Evolutionary conservation across 2,113 vertebrate genomes (phyloP).

Genomic region (Hypomesus transpacificus): DNA sequence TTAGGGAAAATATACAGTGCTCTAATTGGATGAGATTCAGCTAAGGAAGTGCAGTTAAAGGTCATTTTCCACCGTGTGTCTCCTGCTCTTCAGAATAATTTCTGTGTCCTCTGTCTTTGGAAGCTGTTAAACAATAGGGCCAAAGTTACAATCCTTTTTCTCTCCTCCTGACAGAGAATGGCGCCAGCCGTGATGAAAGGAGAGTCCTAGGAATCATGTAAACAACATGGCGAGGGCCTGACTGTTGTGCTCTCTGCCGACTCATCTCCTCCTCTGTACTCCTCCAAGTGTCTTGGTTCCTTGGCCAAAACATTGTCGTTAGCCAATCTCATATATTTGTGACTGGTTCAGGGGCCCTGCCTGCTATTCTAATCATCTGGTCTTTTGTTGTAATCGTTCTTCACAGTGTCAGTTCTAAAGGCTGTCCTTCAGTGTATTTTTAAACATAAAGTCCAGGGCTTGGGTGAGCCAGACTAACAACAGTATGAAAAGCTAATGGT

Average conservation of each 20-base stretch:
- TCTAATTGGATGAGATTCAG: slow-evolving; percentile 99
- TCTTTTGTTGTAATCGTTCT: slow-evolving; percentile 37
- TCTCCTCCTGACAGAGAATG: slow-evolving; percentile 59
- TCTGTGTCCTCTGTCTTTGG: slow-evolving; percentile 72
- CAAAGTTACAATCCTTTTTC: slow-evolving; percentile 86
- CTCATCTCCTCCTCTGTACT: slow-evolving; percentile 38
- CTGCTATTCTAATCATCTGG: slow-evolving; percentile 55
- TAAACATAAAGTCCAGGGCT: slow-evolving; percentile 26
- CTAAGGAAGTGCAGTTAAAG: slow-evolving; percentile 98
- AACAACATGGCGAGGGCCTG: slow-evolving; percentile 63
- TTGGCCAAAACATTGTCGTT: slow-evolving; percentile 57
- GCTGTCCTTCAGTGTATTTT: slow-evolving; percentile 34
- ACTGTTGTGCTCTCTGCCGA: slow-evolving; percentile 59
- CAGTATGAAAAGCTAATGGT: slow-evolving; percentile 21
- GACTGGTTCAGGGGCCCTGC: slow-evolving; percentile 48
- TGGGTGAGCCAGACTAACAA: slow-evolving; percentile 1
- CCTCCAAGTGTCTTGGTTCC: slow-evolving; percentile 46
- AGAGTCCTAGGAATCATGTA: slow-evolving; percentile 66
- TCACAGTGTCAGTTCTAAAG: slow-evolving; percentile 44
- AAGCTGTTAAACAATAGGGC: slow-evolving; percentile 91
- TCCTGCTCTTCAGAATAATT: slow-evolving; percentile 85
- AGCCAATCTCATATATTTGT: slow-evolving; percentile 62
- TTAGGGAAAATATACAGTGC: slow-evolving; percentile 99
- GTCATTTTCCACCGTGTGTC: slow-evolving; percentile 93
- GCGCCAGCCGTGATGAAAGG: slow-evolving; percentile 58